Base-by-base conservation (phyloP, 2,888 invertebrate species). In the Nymphalis urticae region DNA sequence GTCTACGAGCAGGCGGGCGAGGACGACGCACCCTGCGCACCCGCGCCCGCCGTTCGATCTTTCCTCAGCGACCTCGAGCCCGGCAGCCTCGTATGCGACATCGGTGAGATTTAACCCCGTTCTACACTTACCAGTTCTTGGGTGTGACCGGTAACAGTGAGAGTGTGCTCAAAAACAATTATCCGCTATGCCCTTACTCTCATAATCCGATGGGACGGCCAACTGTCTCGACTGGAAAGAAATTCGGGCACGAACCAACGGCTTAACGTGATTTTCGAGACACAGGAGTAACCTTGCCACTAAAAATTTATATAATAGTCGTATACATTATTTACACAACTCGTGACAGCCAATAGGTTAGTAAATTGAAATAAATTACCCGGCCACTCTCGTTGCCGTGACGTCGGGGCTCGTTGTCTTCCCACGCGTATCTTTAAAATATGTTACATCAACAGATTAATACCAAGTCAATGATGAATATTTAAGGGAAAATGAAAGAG, bases 1-100 rank as follows among this genome's bases (percentile, higher is more conserved):
- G 98, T 98, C 75, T 99, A 99, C 94, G 97, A 98, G 85, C 96
- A 97, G 87, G 97, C 97, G 79, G 95, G 95, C 76, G 96, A 95
- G 79, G 89, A 94, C 54, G 93, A 88, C 66, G 93, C 68, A 66
- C 80, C 81, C 59, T 80, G 84, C 19, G 82, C 85, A 75, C 86
- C 87, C 72, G 89, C 94, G 85, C 87, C 97, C 95, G 95, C 97
- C 96, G 77, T 95, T 94, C 81, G 96, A 96, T 80, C 96, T 83
- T 98, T 98, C 91, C 94, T 98, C 75, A 94, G 96, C 68, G 96
- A 96, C 77, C 94, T 98, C 65, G 97, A 98, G 82, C 96, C 98
- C 3, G 98, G 98, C 72, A 97, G 98, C 73, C 94, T 98, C 71
- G 97, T 99, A 68, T 98, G 98, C 85, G 98, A 99, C 91, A 96